Base-by-base conservation (phyloP, 2,113 vertebrate genomes). In the Corydoras sp. region DNA sequence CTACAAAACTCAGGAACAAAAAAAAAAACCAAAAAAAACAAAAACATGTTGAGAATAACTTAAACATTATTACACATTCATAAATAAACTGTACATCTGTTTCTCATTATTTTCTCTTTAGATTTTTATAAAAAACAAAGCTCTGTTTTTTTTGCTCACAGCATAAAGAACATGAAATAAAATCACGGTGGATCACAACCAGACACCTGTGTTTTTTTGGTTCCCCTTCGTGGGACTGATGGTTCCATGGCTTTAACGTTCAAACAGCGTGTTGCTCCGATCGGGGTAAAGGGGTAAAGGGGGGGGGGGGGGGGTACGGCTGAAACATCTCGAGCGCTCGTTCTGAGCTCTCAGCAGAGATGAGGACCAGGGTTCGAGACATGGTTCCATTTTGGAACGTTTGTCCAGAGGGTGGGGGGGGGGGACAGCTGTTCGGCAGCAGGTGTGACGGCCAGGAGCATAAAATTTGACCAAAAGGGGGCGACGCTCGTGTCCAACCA, bases 151-250 rank as follows among this genome's bases (percentile, higher is more conserved):
- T 2, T 53, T 14, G 5, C 51, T 56, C 65, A 68, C 59, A 73
- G 65, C 55, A 59, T 65, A 73, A 62, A 80, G 86, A 77, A 88
- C 67, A 70, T 15, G 72, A 77, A 73, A 70, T 67, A 74, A 14
- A 54, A 51, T 24, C 18, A 24, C 53, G 9, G 79, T 91, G 91
- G 91, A 83, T 93, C 91, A 93, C 85, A 84, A 93, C 89, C 76
- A 92, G 91, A 92, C 90, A 24, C 18, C 18, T 24, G n/a, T n/a
- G n/a, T 82, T 81, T 79, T 78, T 88, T 87, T 43, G 35, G 81
- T 62, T 88, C 85, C 84, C 87, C 12, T 75, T 51, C 65, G 35
- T 4, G 10, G 14, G 67, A 58, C 62, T 71, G 76, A 55, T 90
- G 88, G 89, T 84, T 87, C 85, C 55, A 83, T 72, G 65, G 66